phyloP scores from a whole-genome alignment of 1,140 invertebrate genomes.

The Gryon sp. region DNA sequence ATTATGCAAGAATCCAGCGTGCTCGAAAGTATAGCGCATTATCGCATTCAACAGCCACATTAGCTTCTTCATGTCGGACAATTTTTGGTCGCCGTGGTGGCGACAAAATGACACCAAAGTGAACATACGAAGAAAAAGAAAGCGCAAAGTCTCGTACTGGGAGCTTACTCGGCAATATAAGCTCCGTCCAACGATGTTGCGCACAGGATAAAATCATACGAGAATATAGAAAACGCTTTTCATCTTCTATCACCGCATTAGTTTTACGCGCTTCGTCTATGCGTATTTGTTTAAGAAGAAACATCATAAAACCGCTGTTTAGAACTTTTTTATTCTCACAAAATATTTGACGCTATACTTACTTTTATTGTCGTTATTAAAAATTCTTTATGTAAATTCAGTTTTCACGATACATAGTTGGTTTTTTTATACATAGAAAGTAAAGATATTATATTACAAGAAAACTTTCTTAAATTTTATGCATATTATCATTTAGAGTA shows the following conservation, averaged over 20 bases:
- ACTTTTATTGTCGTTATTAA: too few species aligned
- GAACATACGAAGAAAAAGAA: constrained; percentile 53
- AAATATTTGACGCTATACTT: neutral
- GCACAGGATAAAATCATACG: constrained; percentile 57
- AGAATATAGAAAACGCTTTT: constrained; percentile 51
- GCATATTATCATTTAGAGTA: too few species aligned
- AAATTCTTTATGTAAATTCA: neutral
- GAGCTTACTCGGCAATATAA: constrained; percentile 63
- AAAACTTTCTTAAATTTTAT: too few species aligned
- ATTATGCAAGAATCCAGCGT: constrained; percentile 53
- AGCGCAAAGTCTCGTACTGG: constrained; percentile 51
- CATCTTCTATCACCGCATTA: constrained; percentile 60
- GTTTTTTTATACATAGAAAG: too few species aligned
- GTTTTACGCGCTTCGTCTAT: constrained; percentile 45
- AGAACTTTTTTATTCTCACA: constrained; percentile 28
- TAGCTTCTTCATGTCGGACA: constrained; percentile 41
- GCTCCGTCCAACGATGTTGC: constrained; percentile 27
- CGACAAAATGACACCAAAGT: constrained; percentile 54
- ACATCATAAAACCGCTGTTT: constrained; percentile 39
- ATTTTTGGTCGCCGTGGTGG: constrained; percentile 56
- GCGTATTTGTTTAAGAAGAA: constrained; percentile 41
- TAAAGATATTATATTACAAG: too few species aligned
- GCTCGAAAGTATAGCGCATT: constrained; percentile 56
- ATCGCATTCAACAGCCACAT: constrained; percentile 61
- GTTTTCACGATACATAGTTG: too few species aligned